phyloP scores from a whole-genome alignment of 2,113 vertebrate species.

The Mirounga angustirostris region DNA sequence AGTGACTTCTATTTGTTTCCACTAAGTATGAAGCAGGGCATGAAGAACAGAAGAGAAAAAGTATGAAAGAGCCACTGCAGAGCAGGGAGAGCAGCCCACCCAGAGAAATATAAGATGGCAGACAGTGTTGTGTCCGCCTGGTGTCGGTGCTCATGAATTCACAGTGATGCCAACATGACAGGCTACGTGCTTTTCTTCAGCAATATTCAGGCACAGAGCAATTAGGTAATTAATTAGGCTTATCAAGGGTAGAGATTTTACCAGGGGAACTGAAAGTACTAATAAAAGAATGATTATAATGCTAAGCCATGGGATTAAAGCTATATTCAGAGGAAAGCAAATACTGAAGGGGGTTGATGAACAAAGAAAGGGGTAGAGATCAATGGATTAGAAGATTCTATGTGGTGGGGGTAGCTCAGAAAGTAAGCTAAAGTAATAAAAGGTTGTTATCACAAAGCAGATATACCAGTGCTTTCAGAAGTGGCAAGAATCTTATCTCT shows the following conservation, averaged over 20 bases:
- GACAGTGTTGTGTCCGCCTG: neutral
- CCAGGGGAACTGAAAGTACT: neutral
- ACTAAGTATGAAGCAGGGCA: neutral
- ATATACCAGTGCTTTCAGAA: neutral
- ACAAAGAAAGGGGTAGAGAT: conserved; percentile 19
- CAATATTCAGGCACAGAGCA: neutral
- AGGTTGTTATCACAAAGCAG: neutral
- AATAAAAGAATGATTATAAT: conserved; percentile 10
- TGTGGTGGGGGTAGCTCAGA: neutral
- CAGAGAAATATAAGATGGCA: neutral
- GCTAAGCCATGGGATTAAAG: neutral
- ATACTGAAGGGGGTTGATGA: neutral
- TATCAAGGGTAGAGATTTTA: neutral
- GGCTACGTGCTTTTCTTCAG: neutral
- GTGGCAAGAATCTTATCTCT: neutral
- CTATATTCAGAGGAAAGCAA: neutral
- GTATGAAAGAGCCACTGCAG: neutral
- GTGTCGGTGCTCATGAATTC: neutral
- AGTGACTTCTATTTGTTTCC: neutral
- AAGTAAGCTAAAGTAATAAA: neutral
- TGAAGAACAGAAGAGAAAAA: neutral
- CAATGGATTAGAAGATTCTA: neutral
- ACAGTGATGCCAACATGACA: neutral
- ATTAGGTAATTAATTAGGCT: neutral
- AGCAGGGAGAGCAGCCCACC: neutral